Evolutionary conservation across 2,113 vertebrate species (phyloP).

Genomic region (Pontoporia blainvillei): DNA sequence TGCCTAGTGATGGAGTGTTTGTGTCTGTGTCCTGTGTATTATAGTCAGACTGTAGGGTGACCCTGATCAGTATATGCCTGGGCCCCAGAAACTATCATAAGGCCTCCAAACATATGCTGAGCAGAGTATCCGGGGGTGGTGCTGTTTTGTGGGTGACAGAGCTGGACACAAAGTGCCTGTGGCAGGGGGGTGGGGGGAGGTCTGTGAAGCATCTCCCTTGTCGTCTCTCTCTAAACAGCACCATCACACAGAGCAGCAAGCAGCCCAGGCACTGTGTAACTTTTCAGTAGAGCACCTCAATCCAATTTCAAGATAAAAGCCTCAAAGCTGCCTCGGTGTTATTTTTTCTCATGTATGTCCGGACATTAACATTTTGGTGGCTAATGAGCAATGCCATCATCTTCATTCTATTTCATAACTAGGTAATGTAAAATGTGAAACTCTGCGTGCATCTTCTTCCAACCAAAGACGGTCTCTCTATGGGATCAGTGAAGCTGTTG

Average conservation of each 20-base stretch:
- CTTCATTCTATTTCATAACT: not conserved
- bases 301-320: not conserved
- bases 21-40: not conserved
- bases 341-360: not conserved
- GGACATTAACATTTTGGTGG: not conserved
- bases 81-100: not conserved
- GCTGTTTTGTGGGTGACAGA: not conserved
- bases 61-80: no score
- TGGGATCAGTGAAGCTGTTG: not conserved
- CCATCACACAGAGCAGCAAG: no score
- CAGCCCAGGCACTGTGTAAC: not conserved
- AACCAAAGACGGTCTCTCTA: not conserved
- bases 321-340: not conserved
- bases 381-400: not conserved
- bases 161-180: accelerated
- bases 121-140: accelerated
- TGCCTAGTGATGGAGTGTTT: not conserved
- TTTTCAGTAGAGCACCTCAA: not conserved
- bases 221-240: not conserved
- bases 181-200: not conserved
- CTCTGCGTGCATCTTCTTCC: not conserved
- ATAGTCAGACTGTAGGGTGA: not conserved
- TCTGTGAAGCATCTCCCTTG: not conserved
- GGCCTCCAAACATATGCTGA: not conserved
- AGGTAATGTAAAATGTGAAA: not conserved